These are phyloP conservation scores for Pegoplata infirma DNA, from an alignment of 2,888 invertebrate genomes.

Conservation along the genomic window DNA sequence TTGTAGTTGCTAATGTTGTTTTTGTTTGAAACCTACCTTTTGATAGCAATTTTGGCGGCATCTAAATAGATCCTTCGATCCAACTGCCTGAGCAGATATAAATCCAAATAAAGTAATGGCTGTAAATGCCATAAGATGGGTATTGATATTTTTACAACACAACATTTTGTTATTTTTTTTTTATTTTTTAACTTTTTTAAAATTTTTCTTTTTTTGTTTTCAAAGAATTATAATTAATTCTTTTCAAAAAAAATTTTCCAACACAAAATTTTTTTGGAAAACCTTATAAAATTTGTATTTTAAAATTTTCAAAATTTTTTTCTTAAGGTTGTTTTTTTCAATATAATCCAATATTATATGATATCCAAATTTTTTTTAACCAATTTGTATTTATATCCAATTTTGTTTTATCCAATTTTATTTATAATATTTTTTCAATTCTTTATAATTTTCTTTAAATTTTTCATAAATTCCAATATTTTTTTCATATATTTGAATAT, in stretches of 20 bases:
- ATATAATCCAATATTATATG: neutral
- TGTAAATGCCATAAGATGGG: slow-evolving; percentile 53
- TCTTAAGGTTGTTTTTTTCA: no score
- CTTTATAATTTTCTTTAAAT: neutral
- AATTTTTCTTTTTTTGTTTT: neutral
- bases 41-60: slow-evolving; percentile 77
- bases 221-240: neutral
- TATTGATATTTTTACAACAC: slow-evolving; percentile 46
- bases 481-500: neutral
- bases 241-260: slow-evolving; percentile 1
- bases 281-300: no score
- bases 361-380: neutral
- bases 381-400: neutral
- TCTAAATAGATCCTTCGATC: slow-evolving; percentile 75
- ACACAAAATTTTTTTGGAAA: neutral
- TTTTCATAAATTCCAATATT: neutral
- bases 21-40: slow-evolving; percentile 71
- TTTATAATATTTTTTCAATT: neutral
- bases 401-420: no score
- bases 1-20: no score
- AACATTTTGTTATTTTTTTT: slow-evolving; percentile 44
- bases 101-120: slow-evolving; percentile 65
- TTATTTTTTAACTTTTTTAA: neutral
- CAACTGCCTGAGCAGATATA: slow-evolving; percentile 66
- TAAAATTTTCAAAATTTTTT: no score